Evolutionary conservation across 2,888 invertebrate genomes (phyloP), one percentile per base, ranked within the genome.

Genomic region (Scaptomyza reducta): DNA sequence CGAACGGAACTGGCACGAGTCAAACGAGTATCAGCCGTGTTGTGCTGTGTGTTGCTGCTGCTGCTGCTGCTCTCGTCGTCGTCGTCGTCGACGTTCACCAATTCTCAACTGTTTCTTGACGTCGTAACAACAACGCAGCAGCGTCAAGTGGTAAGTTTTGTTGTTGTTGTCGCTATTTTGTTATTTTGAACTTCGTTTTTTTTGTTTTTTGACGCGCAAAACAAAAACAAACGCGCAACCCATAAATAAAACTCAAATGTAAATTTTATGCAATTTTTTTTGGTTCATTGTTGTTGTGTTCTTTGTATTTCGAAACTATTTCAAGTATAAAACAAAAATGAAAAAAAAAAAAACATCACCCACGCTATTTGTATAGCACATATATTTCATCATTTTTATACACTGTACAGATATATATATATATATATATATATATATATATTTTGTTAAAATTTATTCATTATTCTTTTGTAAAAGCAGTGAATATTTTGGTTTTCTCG

Each of bases 71-170:
- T 33, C 13, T 13, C 13, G 13, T 14, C 35, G 77, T 69, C 65
- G 75, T 59, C 14, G 41, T 18, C 35, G 54, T 50, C 46, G 35
- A 9, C 41, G 22, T 35, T 45, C 42, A 54, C 55, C 73, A 73
- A 76, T 76, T 74, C 61, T 62, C 77, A 73, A 72, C 73, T 56
- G 77, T 53, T 84, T 81, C 79, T 79, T 51, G 67, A 73, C 74
- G 78, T 74, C 74, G 77, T 77, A 74, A 74, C 77, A 77, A 63
- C 74, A 74, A 62, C 74, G 64, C 56, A 80, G 78, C 81, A 74
- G 65, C 82, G 82, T 77, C 79, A 86, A 79, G 74, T 83, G 79
- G 79, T 80, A 83, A 80, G 79, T 81, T 75, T 49, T 50, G 35
- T 72, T 64, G 53, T 59, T 75, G 57, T 66, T 62, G n/a, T 22